Conservation (phyloP, 1,140 invertebrate genomes). For the Drosophila baimaii region DNA sequence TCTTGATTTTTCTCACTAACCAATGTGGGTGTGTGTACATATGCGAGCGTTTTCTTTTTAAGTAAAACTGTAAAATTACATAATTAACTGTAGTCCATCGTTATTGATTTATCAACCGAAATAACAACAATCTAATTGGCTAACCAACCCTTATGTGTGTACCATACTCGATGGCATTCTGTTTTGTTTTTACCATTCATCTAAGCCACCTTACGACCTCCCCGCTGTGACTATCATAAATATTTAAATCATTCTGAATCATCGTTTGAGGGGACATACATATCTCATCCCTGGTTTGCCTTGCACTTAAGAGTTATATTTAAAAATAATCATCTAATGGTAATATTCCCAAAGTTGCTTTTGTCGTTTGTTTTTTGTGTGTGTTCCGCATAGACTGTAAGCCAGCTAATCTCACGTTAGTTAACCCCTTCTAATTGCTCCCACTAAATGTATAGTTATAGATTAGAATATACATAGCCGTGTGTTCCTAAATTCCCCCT, state of each 20-base stretch:
- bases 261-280: constrained; percentile 3
- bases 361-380: constrained; percentile 39
- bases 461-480: constrained; percentile 13
- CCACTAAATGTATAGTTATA: constrained; percentile 38
- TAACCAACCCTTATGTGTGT: constrained; percentile 18
- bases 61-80: constrained; percentile 1
- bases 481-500: constrained; percentile 10
- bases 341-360: constrained; percentile 12
- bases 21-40: constrained; percentile 3
- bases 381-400: constrained; percentile 27
- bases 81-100: constrained; percentile 13
- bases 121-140: constrained; percentile 23
- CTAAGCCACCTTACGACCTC: not conserved
- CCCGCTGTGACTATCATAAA: constrained; percentile 12
- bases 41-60: not conserved
- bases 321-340: constrained; percentile 25
- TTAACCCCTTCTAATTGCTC: constrained; percentile 8
- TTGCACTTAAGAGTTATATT: constrained; percentile 34
- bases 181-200: constrained; percentile 33
- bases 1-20: constrained; percentile 31
- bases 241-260: constrained; percentile 23
- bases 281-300: constrained; percentile 32
- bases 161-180: constrained; percentile 11
- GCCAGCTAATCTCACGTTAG: constrained; percentile 25
- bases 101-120: constrained; percentile 17